These are phyloP conservation scores for Dromaius novaehollandiae DNA, from an alignment of 2,113 vertebrate genomes.

Conservation along the genomic window DNA sequence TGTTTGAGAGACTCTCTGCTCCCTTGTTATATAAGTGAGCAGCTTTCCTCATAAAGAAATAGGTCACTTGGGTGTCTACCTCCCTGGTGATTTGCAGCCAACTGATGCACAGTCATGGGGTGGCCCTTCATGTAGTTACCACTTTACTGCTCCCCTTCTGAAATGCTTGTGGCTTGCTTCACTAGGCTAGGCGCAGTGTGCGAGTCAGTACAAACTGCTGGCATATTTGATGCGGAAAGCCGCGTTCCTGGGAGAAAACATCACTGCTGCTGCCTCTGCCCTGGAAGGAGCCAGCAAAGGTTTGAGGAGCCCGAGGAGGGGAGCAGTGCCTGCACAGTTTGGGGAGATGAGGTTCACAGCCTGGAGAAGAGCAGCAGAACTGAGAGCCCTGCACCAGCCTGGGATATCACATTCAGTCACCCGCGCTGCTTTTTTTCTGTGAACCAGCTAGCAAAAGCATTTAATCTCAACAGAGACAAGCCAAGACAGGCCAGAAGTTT, in stretches of 20 bases:
- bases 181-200: background rate
- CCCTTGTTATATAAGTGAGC: background rate
- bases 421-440: background rate
- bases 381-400: background rate
- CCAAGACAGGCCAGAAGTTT: background rate
- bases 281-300: background rate
- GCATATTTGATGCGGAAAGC: background rate
- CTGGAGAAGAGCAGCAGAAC: background rate
- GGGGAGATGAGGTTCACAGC: background rate
- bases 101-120: fast-evolving
- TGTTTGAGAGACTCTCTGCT: background rate
- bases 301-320: background rate
- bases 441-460: background rate
- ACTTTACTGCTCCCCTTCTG: background rate
- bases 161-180: background rate
- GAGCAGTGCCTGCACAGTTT: background rate
- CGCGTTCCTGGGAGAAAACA: fast-evolving
- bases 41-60: background rate
- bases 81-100: background rate
- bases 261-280: background rate
- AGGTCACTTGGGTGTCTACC: too few relatives aligned
- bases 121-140: background rate
- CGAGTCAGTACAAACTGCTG: fast-evolving
- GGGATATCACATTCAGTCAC: background rate
- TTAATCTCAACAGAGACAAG: background rate